These are phyloP conservation scores for Mnemiopsis leidyi DNA, from an alignment of 37 sponge, comb jelly and placozoan species.

Conservation along the genomic window DNA sequence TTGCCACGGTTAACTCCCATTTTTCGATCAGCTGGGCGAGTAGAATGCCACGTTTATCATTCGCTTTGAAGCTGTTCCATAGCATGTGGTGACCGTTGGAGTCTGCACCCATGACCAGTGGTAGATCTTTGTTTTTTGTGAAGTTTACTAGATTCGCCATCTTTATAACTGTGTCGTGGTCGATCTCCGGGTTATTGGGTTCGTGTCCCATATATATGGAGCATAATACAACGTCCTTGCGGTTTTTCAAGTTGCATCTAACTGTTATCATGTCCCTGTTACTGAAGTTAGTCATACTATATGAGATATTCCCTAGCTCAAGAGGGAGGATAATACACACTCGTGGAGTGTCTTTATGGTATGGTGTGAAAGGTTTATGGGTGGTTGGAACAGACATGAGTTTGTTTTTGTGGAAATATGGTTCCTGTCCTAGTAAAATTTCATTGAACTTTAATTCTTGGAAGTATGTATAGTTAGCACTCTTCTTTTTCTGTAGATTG, in stretches of 20 bases:
- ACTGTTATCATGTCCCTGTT: not conserved
- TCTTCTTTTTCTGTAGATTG: too few relatives aligned
- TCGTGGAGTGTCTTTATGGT: slow-evolving; percentile 4
- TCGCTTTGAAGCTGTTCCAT: not conserved
- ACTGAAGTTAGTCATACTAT: not conserved
- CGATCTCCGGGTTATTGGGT: not conserved
- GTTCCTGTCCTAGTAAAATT: too few relatives aligned
- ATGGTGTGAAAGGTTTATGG: not conserved
- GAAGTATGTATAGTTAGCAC: too few relatives aligned
- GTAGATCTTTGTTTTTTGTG: not conserved
- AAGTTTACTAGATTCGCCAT: not conserved
- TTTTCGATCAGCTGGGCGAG: not conserved
- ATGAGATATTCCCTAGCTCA: not conserved
- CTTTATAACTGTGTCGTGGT: not conserved
- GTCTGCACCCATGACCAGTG: not conserved
- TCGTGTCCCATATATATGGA: not conserved
- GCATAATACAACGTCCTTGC: not conserved
- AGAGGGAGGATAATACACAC: not conserved
- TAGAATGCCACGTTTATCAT: not conserved
- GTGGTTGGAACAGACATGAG: not conserved
- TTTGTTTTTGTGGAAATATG: slow-evolving; percentile 2
- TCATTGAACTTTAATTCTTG: too few relatives aligned
- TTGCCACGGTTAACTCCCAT: not conserved
- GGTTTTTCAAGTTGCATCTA: not conserved
- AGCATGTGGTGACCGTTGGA: not conserved